Percentiles rank a stretch among this genome's conserved stretches.
phyloP scores from a whole-genome alignment of 2,113 vertebrate genomes.

The Ceyx margarethae region DNA sequence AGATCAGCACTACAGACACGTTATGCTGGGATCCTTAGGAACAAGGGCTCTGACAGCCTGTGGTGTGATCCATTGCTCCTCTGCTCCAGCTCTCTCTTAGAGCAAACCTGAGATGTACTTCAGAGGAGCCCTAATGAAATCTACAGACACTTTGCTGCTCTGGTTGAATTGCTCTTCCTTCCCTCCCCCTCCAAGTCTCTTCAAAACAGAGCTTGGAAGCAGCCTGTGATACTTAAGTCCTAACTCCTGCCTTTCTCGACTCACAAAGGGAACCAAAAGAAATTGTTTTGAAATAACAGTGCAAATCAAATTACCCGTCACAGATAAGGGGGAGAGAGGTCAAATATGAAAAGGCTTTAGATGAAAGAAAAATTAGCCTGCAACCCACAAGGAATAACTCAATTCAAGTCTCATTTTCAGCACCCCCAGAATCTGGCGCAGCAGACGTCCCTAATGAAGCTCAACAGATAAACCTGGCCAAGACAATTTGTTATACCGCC shows the following conservation, averaged over 20 bases:
- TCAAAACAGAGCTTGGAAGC: not conserved
- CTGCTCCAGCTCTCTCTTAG: not conserved
- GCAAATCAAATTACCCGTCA: conserved; percentile 38
- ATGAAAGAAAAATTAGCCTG: conserved; percentile 52
- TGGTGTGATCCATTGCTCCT: not conserved
- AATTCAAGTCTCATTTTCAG: not conserved
- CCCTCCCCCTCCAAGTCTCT: not conserved
- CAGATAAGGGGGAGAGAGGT: conserved; percentile 37
- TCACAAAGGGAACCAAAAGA: not conserved
- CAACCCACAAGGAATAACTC: not conserved
- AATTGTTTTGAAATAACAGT: conserved; percentile 59
- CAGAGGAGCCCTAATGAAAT: not conserved
- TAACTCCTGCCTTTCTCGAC: not conserved
- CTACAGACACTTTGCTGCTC: not conserved
- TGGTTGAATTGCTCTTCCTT: not conserved
- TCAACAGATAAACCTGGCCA: not conserved
- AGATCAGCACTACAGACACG: not conserved
- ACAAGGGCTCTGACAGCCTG: not conserved
- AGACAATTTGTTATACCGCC: not conserved
- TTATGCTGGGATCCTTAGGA: not conserved
- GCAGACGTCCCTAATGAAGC: not conserved
- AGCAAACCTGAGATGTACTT: fast-evolving
- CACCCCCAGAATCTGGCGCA: not conserved
- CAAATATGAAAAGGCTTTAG: conserved; percentile 15
- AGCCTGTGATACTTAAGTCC: not conserved